These are phyloP conservation scores for Geopemphigus sp. DNA, from an alignment of 1,140 invertebrate species.

Conservation along the genomic window DNA sequence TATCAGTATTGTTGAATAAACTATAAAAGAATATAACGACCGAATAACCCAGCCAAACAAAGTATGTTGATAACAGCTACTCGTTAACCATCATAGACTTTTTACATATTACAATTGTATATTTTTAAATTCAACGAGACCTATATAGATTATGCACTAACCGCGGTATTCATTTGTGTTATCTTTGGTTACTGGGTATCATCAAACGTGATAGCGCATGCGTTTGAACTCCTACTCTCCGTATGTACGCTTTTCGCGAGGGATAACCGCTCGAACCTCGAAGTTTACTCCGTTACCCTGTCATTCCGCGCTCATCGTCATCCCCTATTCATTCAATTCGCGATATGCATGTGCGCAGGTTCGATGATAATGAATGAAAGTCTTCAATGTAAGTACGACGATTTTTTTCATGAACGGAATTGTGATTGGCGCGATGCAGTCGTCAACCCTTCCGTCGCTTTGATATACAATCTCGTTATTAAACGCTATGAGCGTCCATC, in stretches of 20 bases:
- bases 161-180: neutral
- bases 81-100: too few relatives aligned
- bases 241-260: neutral
- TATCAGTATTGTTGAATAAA: too few relatives aligned
- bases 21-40: too few relatives aligned
- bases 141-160: neutral
- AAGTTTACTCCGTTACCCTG: neutral
- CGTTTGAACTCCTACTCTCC: slow-evolving; percentile 25
- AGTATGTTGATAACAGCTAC: neutral
- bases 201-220: slow-evolving; percentile 46
- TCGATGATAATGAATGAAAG: slow-evolving; percentile 42
- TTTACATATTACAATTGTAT: too few relatives aligned
- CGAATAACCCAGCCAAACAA: too few relatives aligned
- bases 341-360: slow-evolving; percentile 31
- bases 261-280: slow-evolving; percentile 36
- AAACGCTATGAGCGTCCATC: neutral
- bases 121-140: too few relatives aligned
- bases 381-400: slow-evolving; percentile 35
- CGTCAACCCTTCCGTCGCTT: neutral
- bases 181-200: slow-evolving; percentile 24
- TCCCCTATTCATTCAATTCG: slow-evolving; percentile 35
- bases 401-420: slow-evolving; percentile 42
- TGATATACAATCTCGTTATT: slow-evolving; percentile 8
- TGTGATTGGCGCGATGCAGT: slow-evolving; percentile 18
- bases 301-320: neutral